Base-by-base conservation (phyloP, 2,888 invertebrate genomes). In the Sthenelais limicola region DNA sequence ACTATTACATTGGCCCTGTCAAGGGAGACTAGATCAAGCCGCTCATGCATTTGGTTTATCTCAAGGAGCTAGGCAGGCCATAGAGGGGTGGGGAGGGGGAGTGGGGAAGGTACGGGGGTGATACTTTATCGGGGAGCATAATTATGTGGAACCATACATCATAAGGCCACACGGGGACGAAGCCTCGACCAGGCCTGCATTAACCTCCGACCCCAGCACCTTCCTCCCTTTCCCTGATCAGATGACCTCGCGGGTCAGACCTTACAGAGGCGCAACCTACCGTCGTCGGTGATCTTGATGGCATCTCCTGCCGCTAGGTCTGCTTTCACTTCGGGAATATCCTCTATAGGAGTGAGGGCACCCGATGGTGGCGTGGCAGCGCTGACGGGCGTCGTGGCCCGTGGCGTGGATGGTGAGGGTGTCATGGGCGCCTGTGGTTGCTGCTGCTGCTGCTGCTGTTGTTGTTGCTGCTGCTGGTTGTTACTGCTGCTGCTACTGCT, bases 281-380 rank as follows among this genome's bases (percentile, higher is more conserved):
- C 71, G n/a, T 71, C 71, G 35, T 71, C 71, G 28, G 43, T 51
- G 43, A 71, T 71, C 35, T 51, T 49, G 33, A 71, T 58, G 62
- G 62, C 71, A 26, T 71, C 71, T 28, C 47, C 49, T 12, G 54
- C 43, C 24, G 48, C 51, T 52, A 69, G 12, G 33, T 69, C 69
- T 15, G 24, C 51, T 48, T 69, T 69, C 35, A 35, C 49, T 24
- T 49, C 35, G 7, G 35, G 33, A 15, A 5, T 69, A 24, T 69
- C 69, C 35, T 69, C 69, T 26, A 48, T 35, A 28, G 67, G 48
- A 9, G 67, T 12, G 2, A 28, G 32, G 9, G 48, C 43, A 24
- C 33, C 51, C 21, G 32, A 21, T 30, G 56, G 43, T 26, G 70
- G 26, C 47, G 48, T 47, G 68, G 48, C 68, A 12, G 47, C 68